These are phyloP conservation scores for Sminthurides aquaticus DNA, from an alignment of 2,888 invertebrate species.

Conservation along the genomic window DNA sequence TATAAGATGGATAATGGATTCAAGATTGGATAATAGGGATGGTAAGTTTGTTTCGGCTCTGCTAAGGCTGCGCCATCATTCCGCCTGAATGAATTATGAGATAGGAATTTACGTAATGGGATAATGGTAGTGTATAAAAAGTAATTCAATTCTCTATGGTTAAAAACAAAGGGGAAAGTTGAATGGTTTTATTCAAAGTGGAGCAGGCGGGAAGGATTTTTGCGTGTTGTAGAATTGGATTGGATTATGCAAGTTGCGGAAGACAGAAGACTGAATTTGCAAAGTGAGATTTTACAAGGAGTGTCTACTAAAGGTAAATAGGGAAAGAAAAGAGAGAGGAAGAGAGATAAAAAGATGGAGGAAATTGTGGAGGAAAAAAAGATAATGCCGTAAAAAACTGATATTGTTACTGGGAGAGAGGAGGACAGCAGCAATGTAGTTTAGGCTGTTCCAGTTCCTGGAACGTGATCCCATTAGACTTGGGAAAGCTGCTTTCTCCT, in stretches of 20 bases:
- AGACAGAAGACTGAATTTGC: too few relatives aligned
- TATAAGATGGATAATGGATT: background rate
- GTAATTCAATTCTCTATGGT: constrained; percentile 5
- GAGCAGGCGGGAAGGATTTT: background rate
- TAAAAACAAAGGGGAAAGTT: too few relatives aligned
- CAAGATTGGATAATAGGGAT: background rate
- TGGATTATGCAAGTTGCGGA: too few relatives aligned
- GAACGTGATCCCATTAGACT: background rate
- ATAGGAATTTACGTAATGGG: background rate
- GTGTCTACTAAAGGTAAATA: too few relatives aligned
- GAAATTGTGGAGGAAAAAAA: background rate
- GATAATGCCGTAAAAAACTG: too few relatives aligned
- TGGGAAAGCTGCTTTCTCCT: background rate
- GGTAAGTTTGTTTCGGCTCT: too few relatives aligned
- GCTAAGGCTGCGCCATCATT: too few relatives aligned
- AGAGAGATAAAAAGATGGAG: background rate
- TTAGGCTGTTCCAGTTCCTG: background rate
- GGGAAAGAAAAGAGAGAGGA: too few relatives aligned
- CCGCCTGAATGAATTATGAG: background rate
- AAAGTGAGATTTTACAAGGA: too few relatives aligned
- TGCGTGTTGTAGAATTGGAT: too few relatives aligned
- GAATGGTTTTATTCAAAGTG: background rate
- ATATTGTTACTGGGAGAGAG: too few relatives aligned
- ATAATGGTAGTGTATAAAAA: constrained; percentile 2
- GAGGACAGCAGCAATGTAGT: background rate